Conservation (phyloP, 2,113 vertebrate species). For the Barbus barbus region DNA sequence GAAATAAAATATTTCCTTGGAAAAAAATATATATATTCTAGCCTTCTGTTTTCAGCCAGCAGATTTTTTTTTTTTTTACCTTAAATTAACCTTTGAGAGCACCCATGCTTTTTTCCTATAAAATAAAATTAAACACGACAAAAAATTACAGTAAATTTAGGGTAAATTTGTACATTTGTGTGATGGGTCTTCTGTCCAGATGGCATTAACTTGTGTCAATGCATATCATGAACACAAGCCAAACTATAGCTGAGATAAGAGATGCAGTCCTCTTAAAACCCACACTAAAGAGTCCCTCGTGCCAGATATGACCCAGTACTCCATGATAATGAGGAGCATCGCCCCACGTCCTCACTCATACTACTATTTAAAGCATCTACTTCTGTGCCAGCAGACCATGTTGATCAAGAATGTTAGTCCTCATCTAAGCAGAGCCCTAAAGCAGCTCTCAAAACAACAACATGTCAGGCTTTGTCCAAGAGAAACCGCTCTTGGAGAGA, state of each 20-base stretch:
- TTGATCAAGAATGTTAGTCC: constrained; percentile 20
- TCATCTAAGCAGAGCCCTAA: not conserved
- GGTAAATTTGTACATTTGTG: too few species aligned
- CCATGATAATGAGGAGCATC: constrained; percentile 20
- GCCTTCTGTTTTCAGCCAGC: too few species aligned
- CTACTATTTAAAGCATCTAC: not conserved
- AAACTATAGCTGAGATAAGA: not conserved
- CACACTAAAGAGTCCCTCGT: not conserved
- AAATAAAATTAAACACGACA: too few species aligned
- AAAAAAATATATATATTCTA: too few species aligned
- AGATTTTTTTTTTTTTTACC: too few species aligned
- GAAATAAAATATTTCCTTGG: too few species aligned
- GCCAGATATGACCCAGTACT: not conserved
- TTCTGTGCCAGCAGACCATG: constrained; percentile 13
- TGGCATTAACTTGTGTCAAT: not conserved
- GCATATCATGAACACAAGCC: not conserved
- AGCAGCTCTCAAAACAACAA: constrained; percentile 22
- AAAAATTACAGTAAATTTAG: too few species aligned
- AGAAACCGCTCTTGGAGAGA: too few species aligned
- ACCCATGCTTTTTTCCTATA: too few species aligned
- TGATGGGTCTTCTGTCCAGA: too few species aligned
- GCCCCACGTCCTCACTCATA: not conserved
- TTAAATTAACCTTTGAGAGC: too few species aligned
- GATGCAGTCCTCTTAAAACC: not conserved
- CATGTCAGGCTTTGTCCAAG: constrained; percentile 12